These are phyloP conservation scores for Andrena praecox DNA, from an alignment of 2,888 invertebrate species.

Conservation along the genomic window DNA sequence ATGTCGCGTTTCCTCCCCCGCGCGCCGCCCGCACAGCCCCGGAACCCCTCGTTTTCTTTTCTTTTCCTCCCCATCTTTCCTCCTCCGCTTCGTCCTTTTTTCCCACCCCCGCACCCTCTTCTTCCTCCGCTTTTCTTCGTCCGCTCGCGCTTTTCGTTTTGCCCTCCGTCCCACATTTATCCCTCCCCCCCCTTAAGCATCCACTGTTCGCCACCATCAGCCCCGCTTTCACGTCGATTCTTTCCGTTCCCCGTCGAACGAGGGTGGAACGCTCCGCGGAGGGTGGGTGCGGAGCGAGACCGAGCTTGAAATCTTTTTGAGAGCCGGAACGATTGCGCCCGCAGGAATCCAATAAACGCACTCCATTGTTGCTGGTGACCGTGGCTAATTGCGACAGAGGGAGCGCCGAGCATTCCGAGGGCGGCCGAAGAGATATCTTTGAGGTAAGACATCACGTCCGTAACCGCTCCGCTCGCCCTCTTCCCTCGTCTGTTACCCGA, in stretches of 20 bases:
- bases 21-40: slow-evolving; percentile 21
- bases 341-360: slow-evolving; percentile 70
- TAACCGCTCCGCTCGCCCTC: not conserved
- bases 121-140: not conserved
- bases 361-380: slow-evolving; percentile 60
- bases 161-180: not conserved
- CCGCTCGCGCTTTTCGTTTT: not conserved
- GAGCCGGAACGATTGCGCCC: slow-evolving; percentile 57
- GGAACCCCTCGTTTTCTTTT: not conserved
- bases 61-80: slow-evolving; percentile 1
- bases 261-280: slow-evolving; percentile 28
- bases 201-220: too few species aligned
- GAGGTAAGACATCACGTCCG: slow-evolving; percentile 30
- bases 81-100: not conserved
- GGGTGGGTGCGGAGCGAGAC: slow-evolving; percentile 15
- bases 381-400: slow-evolving; percentile 62
- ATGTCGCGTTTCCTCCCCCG: slow-evolving; percentile 67
- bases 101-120: not conserved
- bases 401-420: slow-evolving; percentile 10
- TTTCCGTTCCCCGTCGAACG: slow-evolving; percentile 12
- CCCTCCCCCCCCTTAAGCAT: not conserved
- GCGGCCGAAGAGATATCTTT: slow-evolving; percentile 27
- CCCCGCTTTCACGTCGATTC: slow-evolving; percentile 29
- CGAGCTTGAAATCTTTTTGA: slow-evolving; percentile 62
- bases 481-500: not conserved